Evolutionary conservation across 53 echinoderm and acorn worm species (phyloP), one percentile per base, ranked within the genome.

Genomic region (Astropecten irregularis): DNA sequence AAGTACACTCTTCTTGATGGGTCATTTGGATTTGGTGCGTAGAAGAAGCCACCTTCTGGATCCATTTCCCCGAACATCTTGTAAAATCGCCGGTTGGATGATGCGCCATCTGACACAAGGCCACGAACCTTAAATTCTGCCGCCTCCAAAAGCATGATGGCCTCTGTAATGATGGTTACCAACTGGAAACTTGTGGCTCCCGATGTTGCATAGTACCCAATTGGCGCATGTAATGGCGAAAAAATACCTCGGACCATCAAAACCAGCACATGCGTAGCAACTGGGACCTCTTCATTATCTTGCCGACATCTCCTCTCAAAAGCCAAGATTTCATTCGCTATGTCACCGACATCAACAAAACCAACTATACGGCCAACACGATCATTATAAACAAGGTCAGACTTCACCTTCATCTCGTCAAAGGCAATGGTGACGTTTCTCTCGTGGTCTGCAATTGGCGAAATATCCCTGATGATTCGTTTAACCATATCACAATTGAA

Each of bases 351-450:
- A 38, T 92, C 81, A 19, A 76, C 53, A 49, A 88, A 88, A 2
- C 88, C 82, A 3, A 84, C 16, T 2, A 91, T 47, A 14, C 38
- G 21, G 5, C 91, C 91, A 44, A 40, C 61, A 4, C 73, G 59
- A 10, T 40, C 31, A 11, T 42, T 68, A 19, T 72, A 88, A 14
- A 66, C 81, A 7, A 92, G 32, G 3, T 84, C 92, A 38, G 81
- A 66, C 23, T 88, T 79, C 0, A 88, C 71, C 28, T 92, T 92
- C 81, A 88, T 88, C 40, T 92, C 88, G 38, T 92, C 71, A 71
- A 71, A 71, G 10, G 40, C n/a, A 22, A 71, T 49, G 15, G 26
- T 39, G 49, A 50, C 46, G 34, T 71, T 71, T 32, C 26, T n/a
- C 25, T 74, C 84, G 2, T 56, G 31, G 11, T 26, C 22, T 9